Evolutionary conservation across 2,797 vertebrate genomes (phyloP).

Genomic region (Acanthornis magna): DNA sequence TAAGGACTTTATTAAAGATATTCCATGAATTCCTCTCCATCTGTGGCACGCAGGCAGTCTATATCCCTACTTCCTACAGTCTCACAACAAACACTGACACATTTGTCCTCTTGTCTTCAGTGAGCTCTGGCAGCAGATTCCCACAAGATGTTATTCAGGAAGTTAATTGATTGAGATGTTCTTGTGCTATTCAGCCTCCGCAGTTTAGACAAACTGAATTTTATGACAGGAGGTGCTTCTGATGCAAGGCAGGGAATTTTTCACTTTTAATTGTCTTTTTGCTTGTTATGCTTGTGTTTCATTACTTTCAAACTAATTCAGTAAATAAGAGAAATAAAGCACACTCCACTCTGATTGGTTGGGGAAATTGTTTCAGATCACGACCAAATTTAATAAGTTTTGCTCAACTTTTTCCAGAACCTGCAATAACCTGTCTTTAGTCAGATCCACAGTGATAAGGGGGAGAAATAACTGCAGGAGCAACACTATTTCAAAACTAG

Average conservation of each 20-base stretch:
- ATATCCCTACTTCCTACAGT: neutral
- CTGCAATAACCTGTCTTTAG: neutral
- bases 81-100: neutral
- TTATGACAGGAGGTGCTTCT: neutral
- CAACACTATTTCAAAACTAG: neutral
- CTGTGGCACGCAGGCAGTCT: neutral
- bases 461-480: neutral
- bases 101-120: neutral
- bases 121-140: neutral
- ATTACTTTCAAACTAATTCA: neutral
- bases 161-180: neutral
- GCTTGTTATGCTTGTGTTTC: neutral
- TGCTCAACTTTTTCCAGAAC: neutral
- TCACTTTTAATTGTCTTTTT: neutral
- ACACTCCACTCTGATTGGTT: neutral
- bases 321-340: neutral
- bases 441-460: neutral
- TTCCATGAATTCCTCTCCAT: neutral
- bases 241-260: neutral
- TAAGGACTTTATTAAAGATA: neutral
- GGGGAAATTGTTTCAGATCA: neutral
- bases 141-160: slow-evolving; percentile 10
- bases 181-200: neutral
- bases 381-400: neutral
- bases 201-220: neutral